Evolutionary conservation across 23 tunicate species (phyloP).

Genomic region (Ascidia mentula): DNA sequence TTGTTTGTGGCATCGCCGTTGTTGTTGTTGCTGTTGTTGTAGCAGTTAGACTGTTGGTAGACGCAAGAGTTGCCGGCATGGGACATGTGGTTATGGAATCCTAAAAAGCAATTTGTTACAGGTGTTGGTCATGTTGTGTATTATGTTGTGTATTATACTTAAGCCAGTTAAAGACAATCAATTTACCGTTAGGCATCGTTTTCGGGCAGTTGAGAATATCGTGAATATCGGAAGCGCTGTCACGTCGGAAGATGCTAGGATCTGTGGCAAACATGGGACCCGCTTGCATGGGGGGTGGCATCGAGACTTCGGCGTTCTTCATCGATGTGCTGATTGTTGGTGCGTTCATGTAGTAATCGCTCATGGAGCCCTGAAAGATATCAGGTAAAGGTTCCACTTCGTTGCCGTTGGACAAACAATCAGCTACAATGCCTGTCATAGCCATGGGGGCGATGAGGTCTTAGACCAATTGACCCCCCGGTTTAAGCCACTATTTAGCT

Average conservation of each 20-base stretch:
- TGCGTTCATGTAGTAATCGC: conserved; percentile 39
- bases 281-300: conserved; percentile 49
- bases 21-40: conserved; percentile 41
- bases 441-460: no score
- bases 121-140: background rate
- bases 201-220: conserved; percentile 46
- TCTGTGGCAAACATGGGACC: conserved; percentile 69
- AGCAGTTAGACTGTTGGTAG: conserved; percentile 50
- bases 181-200: background rate
- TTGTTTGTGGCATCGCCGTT: conserved; percentile 26
- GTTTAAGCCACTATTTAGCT: background rate
- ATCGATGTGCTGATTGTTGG: conserved; percentile 10
- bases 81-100: background rate
- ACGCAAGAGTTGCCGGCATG: background rate
- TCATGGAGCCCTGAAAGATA: conserved; percentile 40
- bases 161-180: background rate
- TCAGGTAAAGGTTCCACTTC: background rate
- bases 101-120: background rate
- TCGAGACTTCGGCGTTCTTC: conserved; percentile 24
- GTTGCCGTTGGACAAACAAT: background rate
- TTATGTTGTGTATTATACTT: background rate
- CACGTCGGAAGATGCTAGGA: conserved; percentile 65
- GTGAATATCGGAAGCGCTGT: conserved; percentile 86
- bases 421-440: no score
- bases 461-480: background rate